Percentiles rank a stretch among this genome's conserved stretches.
phyloP scores from a whole-genome alignment of 2,888 invertebrate species.

The Conomelus anceps region DNA sequence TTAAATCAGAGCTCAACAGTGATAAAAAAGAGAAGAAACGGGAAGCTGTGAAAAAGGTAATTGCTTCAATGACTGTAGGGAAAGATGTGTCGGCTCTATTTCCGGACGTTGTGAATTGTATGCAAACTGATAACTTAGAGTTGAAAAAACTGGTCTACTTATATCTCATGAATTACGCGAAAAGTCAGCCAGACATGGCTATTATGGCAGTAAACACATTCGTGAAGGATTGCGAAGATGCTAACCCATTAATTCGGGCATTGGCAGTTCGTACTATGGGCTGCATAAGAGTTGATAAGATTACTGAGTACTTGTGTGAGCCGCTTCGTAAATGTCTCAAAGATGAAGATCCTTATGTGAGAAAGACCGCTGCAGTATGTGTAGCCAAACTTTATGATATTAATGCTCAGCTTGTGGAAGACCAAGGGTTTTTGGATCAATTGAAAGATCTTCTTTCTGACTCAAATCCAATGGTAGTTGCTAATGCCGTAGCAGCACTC shows the following conservation, averaged over 20 bases:
- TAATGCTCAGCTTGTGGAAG: slow-evolving; percentile 62
- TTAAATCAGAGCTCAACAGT: slow-evolving; percentile 97
- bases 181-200: slow-evolving; percentile 99
- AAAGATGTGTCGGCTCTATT: slow-evolving; percentile 98
- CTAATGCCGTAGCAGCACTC: slow-evolving; percentile 96
- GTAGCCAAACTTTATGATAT: slow-evolving; percentile 99
- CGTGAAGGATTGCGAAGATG: slow-evolving; percentile 99
- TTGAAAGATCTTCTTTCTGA: slow-evolving; percentile 94
- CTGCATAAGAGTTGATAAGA: slow-evolving; percentile 98
- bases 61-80: slow-evolving; percentile 99
- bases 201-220: slow-evolving; percentile 99
- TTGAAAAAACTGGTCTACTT: slow-evolving; percentile 97
- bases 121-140: slow-evolving; percentile 99
- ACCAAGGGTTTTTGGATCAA: slow-evolving; percentile 95
- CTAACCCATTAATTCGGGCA: slow-evolving; percentile 96
- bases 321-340: slow-evolving; percentile 90
- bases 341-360: slow-evolving; percentile 94
- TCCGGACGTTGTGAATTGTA: slow-evolving; percentile 99
- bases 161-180: slow-evolving; percentile 99
- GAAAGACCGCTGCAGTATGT: slow-evolving; percentile 98
- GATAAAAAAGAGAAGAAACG: slow-evolving; percentile 99
- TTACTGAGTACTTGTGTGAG: slow-evolving; percentile 98
- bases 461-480: slow-evolving; percentile 99
- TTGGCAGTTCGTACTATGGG: slow-evolving; percentile 99
- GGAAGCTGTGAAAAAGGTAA: slow-evolving; percentile 99